Conservation (phyloP, 1,140 invertebrate species). For the Drosophila pallidifrons region DNA sequence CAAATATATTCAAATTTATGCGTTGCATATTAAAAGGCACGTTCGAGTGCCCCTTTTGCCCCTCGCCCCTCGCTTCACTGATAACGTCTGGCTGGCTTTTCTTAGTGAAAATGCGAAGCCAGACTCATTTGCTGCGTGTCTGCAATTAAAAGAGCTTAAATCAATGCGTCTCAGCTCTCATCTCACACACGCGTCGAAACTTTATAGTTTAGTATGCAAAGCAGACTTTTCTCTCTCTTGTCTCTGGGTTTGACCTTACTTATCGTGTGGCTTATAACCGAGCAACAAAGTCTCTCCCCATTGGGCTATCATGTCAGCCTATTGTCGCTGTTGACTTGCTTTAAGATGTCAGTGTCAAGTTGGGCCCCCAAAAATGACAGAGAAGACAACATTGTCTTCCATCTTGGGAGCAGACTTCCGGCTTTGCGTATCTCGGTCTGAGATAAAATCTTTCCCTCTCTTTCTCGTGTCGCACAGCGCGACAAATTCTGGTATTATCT, state of each 20-base stretch:
- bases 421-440: constrained; percentile 49
- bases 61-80: constrained; percentile 4
- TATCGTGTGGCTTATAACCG: constrained; percentile 20
- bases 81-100: not conserved
- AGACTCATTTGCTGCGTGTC: constrained; percentile 44
- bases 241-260: not conserved
- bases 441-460: constrained; percentile 28
- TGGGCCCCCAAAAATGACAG: constrained; percentile 41
- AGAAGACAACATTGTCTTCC: constrained; percentile 40
- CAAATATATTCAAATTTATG: constrained; percentile 76
- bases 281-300: constrained; percentile 40
- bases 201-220: constrained; percentile 62
- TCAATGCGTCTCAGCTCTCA: constrained; percentile 48
- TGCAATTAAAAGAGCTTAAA: constrained; percentile 75
- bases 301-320: constrained; percentile 48
- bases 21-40: constrained; percentile 67
- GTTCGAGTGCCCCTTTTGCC: constrained; percentile 27
- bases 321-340: constrained; percentile 34
- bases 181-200: constrained; percentile 2
- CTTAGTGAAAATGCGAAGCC: not conserved
- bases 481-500: constrained; percentile 73
- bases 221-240: constrained; percentile 19
- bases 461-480: constrained; percentile 22
- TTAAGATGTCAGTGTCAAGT: constrained; percentile 41
- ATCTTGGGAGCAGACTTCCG: constrained; percentile 1